Percentiles rank a stretch among this genome's conserved stretches.
Evolutionary conservation across 2,888 invertebrate species (phyloP).

Genomic region (Agrypnus murinus): DNA sequence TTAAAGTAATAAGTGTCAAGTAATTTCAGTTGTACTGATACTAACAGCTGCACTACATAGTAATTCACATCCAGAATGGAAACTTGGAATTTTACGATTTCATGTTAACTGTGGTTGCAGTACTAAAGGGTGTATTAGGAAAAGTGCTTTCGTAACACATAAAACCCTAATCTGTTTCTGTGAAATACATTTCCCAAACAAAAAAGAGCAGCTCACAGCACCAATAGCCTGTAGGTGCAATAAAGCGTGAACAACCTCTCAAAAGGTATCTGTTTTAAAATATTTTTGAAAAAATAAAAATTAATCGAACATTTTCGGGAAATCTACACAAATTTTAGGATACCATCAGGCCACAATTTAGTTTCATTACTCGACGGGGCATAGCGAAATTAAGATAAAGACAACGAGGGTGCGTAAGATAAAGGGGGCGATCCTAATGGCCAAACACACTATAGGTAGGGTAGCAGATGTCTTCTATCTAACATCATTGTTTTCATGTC

Average conservation of each 20-base stretch:
- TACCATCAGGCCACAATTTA: constrained; percentile 33
- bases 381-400: constrained; percentile 47
- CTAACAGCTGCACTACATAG: constrained; percentile 25
- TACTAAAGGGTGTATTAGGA: constrained; percentile 60
- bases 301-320: constrained; percentile 1
- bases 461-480: constrained; percentile 64
- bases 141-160: constrained; percentile 56
- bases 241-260: constrained; percentile 15
- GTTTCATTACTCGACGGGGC: constrained; percentile 30
- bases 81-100: constrained; percentile 57
- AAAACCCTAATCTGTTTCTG: constrained; percentile 61
- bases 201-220: too few relatives aligned
- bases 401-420: constrained; percentile 42
- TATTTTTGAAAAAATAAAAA: constrained; percentile 22
- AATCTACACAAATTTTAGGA: background rate
- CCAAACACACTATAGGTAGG: constrained; percentile 58
- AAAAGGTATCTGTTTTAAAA: background rate
- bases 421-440: constrained; percentile 51
- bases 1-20: constrained; percentile 14
- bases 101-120: constrained; percentile 58
- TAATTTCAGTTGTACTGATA: constrained; percentile 21
- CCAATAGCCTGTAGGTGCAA: constrained; percentile 14
- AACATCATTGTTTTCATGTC: constrained; percentile 65
- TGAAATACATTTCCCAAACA: constrained; percentile 57
- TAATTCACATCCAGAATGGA: constrained; percentile 7